Percentiles rank a stretch among this genome's conserved stretches.
phyloP scores from a whole-genome alignment of 2,888 invertebrate genomes.

The Aproaerema taeniolella region DNA sequence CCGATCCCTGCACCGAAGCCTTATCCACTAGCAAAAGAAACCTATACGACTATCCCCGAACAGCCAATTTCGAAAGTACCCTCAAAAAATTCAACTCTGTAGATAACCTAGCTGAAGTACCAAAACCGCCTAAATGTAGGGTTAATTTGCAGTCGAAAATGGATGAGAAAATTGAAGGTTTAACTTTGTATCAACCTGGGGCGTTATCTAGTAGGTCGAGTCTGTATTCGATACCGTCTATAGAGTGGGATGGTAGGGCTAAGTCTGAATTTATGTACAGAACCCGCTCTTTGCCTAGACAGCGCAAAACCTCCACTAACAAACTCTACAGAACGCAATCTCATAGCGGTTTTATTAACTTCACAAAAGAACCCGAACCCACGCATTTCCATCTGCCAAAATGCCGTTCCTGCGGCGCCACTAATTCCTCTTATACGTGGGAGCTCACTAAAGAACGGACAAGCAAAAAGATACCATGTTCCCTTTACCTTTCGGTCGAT shows the following conservation, averaged over 20 bases:
- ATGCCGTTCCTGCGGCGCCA: constrained; percentile 46
- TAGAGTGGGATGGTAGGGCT: constrained; percentile 56
- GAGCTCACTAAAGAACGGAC: constrained; percentile 30
- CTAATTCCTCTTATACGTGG: constrained; percentile 39
- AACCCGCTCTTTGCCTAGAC: constrained; percentile 48
- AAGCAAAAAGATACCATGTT: constrained; percentile 21
- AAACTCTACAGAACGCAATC: constrained; percentile 56
- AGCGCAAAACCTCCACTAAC: constrained; percentile 14
- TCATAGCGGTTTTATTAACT: constrained; percentile 61
- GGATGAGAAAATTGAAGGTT: constrained; percentile 20
- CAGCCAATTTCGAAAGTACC: constrained; percentile 43
- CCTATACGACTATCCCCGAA: constrained; percentile 49
- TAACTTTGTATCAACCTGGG: constrained; percentile 27
- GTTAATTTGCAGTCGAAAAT: constrained; percentile 24
- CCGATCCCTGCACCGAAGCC: constrained; percentile 29
- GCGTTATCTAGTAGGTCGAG: constrained; percentile 50
- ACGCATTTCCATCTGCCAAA: constrained; percentile 62
- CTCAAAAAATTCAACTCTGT: constrained; percentile 42
- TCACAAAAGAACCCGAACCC: constrained; percentile 55
- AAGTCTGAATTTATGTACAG: constrained; percentile 40
- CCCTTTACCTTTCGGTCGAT: constrained; percentile 46
- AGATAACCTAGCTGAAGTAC: constrained; percentile 18
- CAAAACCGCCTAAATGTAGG: constrained; percentile 54
- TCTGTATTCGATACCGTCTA: constrained; percentile 52
- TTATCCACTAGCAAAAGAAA: constrained; percentile 40